A percentile compares a stretch with the other conserved stretches of the same genome.
These are phyloP conservation scores for Drosophila lacteicornis DNA, from an alignment of 1,140 invertebrate species.

Conservation along the genomic window DNA sequence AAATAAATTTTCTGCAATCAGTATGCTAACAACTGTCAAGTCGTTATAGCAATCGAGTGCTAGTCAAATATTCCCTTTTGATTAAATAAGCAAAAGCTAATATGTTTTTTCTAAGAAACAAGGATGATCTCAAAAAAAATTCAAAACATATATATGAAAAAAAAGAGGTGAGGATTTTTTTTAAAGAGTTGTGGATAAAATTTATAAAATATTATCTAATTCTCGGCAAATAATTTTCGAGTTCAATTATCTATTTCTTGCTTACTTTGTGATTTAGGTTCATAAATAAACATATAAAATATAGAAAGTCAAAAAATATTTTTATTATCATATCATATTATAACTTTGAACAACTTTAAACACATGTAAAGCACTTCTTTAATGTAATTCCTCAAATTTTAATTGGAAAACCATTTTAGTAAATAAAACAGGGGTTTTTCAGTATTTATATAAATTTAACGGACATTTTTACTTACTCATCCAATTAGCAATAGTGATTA, in stretches of 20 bases:
- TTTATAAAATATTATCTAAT: no score
- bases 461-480: constrained; percentile 12
- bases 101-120: not conserved
- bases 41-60: not conserved
- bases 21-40: not conserved
- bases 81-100: not conserved
- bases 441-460: not conserved
- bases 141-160: no score
- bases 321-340: no score
- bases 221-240: no score
- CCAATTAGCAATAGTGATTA: constrained; percentile 32
- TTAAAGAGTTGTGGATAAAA: no score
- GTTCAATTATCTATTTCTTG: no score
- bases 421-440: not conserved
- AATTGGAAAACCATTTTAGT: not conserved
- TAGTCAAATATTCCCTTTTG: not conserved
- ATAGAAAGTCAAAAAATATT: no score
- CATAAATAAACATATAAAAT: no score
- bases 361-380: no score
- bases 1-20: constrained; percentile 4
- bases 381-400: not conserved
- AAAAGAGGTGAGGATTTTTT: no score
- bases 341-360: not conserved
- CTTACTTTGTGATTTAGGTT: no score
- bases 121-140: no score